Percentiles rank a stretch among this genome's conserved stretches.
Evolutionary conservation across 2,797 vertebrate species (phyloP).

Genomic region (Mycteria americana): DNA sequence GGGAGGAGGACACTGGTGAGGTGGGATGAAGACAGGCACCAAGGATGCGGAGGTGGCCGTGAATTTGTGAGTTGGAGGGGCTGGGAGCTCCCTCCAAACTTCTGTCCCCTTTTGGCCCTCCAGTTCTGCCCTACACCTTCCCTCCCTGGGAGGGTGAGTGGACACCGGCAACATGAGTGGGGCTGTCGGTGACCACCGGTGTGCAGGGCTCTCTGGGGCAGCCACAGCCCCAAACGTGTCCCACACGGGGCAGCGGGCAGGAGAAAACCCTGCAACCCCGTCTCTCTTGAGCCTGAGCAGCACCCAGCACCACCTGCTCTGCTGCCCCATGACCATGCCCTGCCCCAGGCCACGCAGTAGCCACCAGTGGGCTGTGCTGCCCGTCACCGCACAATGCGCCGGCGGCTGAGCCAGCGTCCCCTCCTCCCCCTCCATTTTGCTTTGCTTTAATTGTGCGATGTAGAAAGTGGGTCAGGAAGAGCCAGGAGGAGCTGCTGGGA

Average conservation of each 20-base stretch:
- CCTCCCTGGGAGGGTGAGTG: not conserved
- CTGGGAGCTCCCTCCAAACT: not conserved
- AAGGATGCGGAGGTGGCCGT: accelerated
- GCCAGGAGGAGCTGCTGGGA: not conserved
- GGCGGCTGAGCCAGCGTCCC: accelerated
- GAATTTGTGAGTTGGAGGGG: not conserved
- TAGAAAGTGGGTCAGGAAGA: not conserved
- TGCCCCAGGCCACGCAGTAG: not conserved
- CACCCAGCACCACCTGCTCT: not conserved
- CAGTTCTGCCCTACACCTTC: not conserved
- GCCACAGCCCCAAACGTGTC: not conserved
- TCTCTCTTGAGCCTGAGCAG: not conserved
- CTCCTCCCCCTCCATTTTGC: not conserved
- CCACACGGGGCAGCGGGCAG: not conserved
- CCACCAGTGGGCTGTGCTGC: not conserved
- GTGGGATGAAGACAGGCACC: not conserved
- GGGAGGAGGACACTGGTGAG: not conserved
- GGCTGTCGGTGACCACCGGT: accelerated
- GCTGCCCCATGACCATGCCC: not conserved
- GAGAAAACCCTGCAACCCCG: not conserved
- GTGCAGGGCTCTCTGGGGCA: not conserved
- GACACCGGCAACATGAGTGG: not conserved
- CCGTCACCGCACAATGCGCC: accelerated
- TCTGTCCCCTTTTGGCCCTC: not conserved
- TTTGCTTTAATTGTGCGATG: not conserved